A percentile compares a stretch with the other conserved stretches of the same genome.
Conservation (phyloP, 2,888 invertebrate genomes). For the Drosophila quinaria region DNA sequence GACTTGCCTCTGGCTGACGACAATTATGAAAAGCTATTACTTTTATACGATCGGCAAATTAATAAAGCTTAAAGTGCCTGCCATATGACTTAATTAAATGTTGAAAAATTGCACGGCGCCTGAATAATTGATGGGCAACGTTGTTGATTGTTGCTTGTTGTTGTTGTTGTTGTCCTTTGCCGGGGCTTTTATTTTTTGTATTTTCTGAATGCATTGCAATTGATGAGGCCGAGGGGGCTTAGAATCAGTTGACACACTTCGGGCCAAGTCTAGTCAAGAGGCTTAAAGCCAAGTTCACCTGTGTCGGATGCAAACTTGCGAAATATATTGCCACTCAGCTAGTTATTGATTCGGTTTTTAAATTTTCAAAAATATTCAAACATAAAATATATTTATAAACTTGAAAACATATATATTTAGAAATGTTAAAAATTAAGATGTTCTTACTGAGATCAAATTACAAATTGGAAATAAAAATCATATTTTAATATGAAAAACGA, state of each 20-base stretch:
- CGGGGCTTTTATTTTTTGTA: conserved; percentile 1
- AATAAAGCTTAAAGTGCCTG: conserved; percentile 73
- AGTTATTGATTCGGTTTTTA: too few relatives aligned
- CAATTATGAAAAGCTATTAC: conserved; percentile 58
- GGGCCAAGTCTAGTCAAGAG: not conserved
- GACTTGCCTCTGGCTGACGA: conserved; percentile 35
- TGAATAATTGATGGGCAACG: conserved; percentile 59
- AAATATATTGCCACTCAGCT: not conserved
- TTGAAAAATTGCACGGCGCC: conserved; percentile 66
- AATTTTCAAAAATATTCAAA: too few relatives aligned
- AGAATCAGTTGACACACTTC: conserved; percentile 17
- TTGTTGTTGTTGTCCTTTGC: not conserved
- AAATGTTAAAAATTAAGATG: too few relatives aligned
- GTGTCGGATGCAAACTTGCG: not conserved
- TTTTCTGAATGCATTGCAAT: conserved; percentile 22
- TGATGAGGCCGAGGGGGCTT: conserved; percentile 29
- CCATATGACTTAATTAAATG: conserved; percentile 75
- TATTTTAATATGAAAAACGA: too few relatives aligned
- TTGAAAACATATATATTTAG: too few relatives aligned
- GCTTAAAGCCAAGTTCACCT: not conserved
- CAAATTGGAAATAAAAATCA: too few relatives aligned
- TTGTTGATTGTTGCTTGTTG: conserved; percentile 2
- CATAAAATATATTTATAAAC: too few relatives aligned
- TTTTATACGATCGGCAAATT: conserved; percentile 69
- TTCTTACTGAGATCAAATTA: too few relatives aligned